Evolutionary conservation across 1,140 invertebrate species (phyloP), one percentile per base, ranked within the genome.

Genomic region (Globodera rostochiensis): DNA sequence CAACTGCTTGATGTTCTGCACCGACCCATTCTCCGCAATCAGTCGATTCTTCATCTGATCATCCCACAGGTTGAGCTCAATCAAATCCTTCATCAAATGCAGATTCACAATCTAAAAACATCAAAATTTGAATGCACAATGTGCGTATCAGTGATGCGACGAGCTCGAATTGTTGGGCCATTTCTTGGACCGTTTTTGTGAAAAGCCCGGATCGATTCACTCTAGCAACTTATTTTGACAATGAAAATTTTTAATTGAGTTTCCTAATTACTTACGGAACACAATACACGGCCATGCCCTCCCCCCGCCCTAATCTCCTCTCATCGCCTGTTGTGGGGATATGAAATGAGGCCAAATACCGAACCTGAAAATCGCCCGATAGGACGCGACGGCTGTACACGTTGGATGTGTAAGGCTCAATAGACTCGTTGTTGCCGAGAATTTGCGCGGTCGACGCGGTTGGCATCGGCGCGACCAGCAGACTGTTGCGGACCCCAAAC

Each of bases 391-490:
- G 92, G 45, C 94, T 94, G 88, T 99, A 99, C 84, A 99, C 95
- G 89, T 99, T 99, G 21, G 94, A 97, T 0, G 96, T 99, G 89
- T 98, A 99, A 0, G 97, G 95, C 91, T 99, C 98, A 88, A 98
- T 95, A 0, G 95, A 95, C 91, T 99, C 97, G 91, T 99, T 99
- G 88, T 99, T 99, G 15, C 97, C 98, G 50, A 99, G 92, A 88
- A 99, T 99, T 91, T 99, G 97, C 7, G 98, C 97, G 0, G 98
- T 99, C 2, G 96, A 98, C 15, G 97, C 97, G 15, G 97, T 99
- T 3, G 97, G 98, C 97, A 99, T 99, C 1, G 97, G 96, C 0
- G 98, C 96, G 73, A 99, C 85, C 4, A 99, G 91, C 9, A 99
- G 91, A 19, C 95, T 97, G 92, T 99, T 99, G 73, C 97, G 92